Evolutionary conservation across 1,140 invertebrate species (phyloP).

Genomic region (Ctenoplectra terminalis): DNA sequence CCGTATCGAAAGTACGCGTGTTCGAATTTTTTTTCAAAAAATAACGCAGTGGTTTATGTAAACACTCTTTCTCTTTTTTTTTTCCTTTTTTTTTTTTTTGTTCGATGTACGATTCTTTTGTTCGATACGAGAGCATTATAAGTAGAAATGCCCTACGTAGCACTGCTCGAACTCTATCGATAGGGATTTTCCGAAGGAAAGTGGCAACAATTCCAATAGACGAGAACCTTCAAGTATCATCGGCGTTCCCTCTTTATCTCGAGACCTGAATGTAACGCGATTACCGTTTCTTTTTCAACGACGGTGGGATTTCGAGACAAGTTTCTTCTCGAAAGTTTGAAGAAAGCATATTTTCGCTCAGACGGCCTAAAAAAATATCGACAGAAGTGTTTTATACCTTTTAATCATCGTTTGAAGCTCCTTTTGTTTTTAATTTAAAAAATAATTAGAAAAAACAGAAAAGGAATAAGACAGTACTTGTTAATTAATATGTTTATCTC

Average conservation of each 20-base stretch:
- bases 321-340: background rate
- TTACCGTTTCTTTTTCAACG: conserved; percentile 22
- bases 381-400: background rate
- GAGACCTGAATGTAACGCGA: conserved; percentile 5
- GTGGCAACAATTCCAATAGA: conserved; percentile 28
- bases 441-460: no score
- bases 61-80: background rate
- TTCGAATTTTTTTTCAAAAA: background rate
- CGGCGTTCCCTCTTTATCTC: conserved; percentile 24
- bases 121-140: background rate
- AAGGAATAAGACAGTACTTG: no score
- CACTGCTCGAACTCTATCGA: conserved; percentile 13
- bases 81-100: no score
- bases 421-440: no score
- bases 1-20: no score
- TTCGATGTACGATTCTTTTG: background rate
- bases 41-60: no score
- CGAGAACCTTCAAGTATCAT: conserved; percentile 29
- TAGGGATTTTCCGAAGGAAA: conserved; percentile 24
- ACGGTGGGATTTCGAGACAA: background rate
- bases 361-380: background rate
- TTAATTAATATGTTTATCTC: no score
- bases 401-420: no score
- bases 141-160: background rate
- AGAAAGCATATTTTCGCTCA: background rate